Evolutionary conservation across 37 sponge, comb jelly and placozoan genomes (phyloP).

Genomic region (Dysidea cf. avara): DNA sequence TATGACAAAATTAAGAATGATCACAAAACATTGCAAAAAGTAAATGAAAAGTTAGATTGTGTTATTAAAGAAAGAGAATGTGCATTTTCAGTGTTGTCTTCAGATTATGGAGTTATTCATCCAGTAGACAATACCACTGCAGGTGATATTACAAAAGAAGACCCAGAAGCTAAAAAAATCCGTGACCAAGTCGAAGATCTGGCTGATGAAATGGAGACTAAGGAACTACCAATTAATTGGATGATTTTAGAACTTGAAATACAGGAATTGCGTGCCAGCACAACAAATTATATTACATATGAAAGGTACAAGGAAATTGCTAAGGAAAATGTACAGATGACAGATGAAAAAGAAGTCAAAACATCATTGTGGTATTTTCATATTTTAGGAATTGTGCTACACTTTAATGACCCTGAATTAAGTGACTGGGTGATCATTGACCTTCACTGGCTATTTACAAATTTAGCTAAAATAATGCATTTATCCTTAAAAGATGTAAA

Average conservation of each 20-base stretch:
- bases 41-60: too few species aligned
- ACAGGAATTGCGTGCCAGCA: slow-evolving; percentile 1
- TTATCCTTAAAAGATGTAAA: too few species aligned
- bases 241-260: slow-evolving; percentile 34
- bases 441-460: slow-evolving; percentile 44
- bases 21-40: too few species aligned
- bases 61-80: not conserved
- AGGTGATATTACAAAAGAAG: slow-evolving; percentile 27
- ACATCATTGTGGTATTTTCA: slow-evolving; percentile 50
- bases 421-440: slow-evolving; percentile 14
- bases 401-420: slow-evolving; percentile 10
- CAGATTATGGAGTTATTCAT: not conserved
- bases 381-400: too few species aligned
- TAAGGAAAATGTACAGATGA: slow-evolving; percentile 1
- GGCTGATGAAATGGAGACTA: slow-evolving; percentile 11
- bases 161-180: slow-evolving; percentile 18
- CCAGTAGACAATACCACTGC: slow-evolving; percentile 55
- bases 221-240: slow-evolving; percentile 60
- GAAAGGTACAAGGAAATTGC: slow-evolving; percentile 15
- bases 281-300: slow-evolving; percentile 2
- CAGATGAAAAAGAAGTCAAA: slow-evolving; percentile 2
- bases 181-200: slow-evolving; percentile 12
- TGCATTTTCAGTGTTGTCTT: not conserved
- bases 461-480: too few species aligned
- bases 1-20: slow-evolving; percentile 31